Conservation (phyloP, 2,113 vertebrate genomes). For the Chiloscyllium plagiosum region DNA sequence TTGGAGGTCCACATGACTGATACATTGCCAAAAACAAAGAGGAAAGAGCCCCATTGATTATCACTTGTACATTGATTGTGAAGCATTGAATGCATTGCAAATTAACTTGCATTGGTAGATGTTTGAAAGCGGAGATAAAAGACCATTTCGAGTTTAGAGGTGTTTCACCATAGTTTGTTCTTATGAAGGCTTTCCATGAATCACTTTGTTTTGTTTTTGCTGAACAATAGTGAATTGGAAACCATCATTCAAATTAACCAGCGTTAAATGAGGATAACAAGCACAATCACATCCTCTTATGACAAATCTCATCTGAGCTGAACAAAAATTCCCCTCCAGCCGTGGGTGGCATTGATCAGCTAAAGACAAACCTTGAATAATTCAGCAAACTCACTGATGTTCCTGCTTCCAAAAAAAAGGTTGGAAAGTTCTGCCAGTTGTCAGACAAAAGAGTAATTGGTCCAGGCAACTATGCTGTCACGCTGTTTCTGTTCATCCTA, state of each 20-base stretch:
- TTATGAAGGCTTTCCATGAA: neutral
- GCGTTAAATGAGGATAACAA: conserved; percentile 19
- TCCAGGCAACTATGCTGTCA: neutral
- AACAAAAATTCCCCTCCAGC: neutral
- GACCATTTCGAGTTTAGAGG: neutral
- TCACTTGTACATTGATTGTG: neutral
- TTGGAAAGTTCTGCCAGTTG: neutral
- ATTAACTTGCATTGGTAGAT: neutral
- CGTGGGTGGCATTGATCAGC: conserved; percentile 9
- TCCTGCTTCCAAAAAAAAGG: neutral
- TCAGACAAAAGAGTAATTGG: conserved; percentile 21
- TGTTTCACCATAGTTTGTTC: neutral
- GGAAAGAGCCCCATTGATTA: neutral
- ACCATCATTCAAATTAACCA: neutral
- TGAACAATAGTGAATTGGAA: neutral
- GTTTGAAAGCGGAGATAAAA: neutral
- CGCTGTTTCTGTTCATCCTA: neutral
- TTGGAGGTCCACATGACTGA: neutral
- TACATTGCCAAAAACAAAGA: neutral
- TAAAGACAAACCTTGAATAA: neutral
- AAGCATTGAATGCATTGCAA: neutral
- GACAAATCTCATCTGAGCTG: conserved; percentile 18
- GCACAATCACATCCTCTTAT: neutral
- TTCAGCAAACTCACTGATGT: neutral
- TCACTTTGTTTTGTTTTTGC: neutral